phyloP scores from a whole-genome alignment of 30 jellyfish, hydroid and myxozoan genomes.

The Aurelia sp. region DNA sequence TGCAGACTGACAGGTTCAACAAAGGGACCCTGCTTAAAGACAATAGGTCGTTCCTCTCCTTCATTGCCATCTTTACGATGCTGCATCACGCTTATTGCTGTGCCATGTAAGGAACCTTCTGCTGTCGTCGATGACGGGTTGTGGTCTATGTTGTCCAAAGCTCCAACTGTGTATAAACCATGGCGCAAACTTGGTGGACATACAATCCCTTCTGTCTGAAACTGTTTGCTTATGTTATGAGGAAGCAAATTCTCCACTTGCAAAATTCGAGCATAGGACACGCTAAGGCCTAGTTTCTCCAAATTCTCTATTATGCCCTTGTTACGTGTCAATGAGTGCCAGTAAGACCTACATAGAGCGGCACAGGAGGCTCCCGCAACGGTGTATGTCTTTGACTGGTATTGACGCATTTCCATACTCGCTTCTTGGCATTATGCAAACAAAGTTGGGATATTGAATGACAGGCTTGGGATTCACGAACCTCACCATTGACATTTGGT shows the following conservation, averaged over 20 bases:
- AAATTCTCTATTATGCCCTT: conserved; percentile 28
- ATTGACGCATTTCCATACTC: not conserved
- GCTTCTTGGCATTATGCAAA: not conserved
- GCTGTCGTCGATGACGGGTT: conserved; percentile 61
- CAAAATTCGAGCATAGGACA: conserved; percentile 35
- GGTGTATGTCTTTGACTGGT: conserved; percentile 36
- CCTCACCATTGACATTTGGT: conserved; percentile 27
- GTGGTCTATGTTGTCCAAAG: conserved; percentile 54
- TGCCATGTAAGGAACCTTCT: conserved; percentile 66
- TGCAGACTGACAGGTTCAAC: conserved; percentile 6
- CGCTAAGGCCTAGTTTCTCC: conserved; percentile 18
- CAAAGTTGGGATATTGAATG: conserved; percentile 47
- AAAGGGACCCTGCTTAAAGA: conserved; percentile 28
- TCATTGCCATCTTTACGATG: conserved; percentile 11
- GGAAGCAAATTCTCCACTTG: conserved; percentile 31
- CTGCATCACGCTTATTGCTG: conserved; percentile 33
- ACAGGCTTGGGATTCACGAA: conserved; percentile 50
- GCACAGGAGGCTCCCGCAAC: conserved; percentile 45
- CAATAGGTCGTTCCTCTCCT: conserved; percentile 21
- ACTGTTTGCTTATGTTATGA: conserved; percentile 25
- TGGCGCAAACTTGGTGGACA: conserved; percentile 40
- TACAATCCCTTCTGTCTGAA: conserved; percentile 40
- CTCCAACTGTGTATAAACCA: conserved; percentile 46
- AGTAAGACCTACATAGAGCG: conserved; percentile 35
- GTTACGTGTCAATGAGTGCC: conserved; percentile 49